A percentile compares a stretch with the other conserved stretches of the same genome.
These are phyloP conservation scores for Megaptera novaeangliae DNA, from an alignment of 2,113 vertebrate species.

Conservation along the genomic window DNA sequence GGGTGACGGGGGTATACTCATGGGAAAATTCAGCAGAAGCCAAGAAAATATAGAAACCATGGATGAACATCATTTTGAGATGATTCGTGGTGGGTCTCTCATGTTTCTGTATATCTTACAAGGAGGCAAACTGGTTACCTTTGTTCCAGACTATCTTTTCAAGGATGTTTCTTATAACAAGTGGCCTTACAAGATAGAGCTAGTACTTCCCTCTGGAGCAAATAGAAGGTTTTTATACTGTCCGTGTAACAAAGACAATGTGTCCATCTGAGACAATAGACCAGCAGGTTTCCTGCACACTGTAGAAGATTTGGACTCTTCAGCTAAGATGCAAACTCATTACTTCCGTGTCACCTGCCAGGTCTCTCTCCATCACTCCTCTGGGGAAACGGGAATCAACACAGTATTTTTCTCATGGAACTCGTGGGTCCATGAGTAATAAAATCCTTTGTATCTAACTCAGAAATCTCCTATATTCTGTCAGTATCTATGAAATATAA, in stretches of 20 bases:
- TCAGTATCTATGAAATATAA: neutral
- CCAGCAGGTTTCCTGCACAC: neutral
- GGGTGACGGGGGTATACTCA: neutral
- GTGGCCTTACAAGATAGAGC: neutral
- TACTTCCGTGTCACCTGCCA: neutral
- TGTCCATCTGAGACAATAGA: neutral
- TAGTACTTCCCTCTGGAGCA: neutral
- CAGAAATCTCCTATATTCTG: neutral
- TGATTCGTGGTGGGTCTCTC: neutral
- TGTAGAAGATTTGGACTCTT: neutral
- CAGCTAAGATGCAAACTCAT: neutral
- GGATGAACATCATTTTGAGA: neutral
- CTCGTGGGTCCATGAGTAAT: neutral
- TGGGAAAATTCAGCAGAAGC: neutral
- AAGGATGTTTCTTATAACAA: neutral
- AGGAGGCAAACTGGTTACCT: neutral
- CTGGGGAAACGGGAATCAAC: neutral
- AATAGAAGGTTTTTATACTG: neutral
- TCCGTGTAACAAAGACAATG: neutral
- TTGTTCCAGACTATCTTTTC: neutral
- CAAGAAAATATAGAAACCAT: neutral
- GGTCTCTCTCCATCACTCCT: neutral
- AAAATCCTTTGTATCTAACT: neutral
- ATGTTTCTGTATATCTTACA: neutral
- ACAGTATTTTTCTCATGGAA: neutral